A percentile compares a stretch with the other conserved stretches of the same genome.
Evolutionary conservation across 2,888 invertebrate genomes (phyloP).

Genomic region (Eremobia ochroleuca): DNA sequence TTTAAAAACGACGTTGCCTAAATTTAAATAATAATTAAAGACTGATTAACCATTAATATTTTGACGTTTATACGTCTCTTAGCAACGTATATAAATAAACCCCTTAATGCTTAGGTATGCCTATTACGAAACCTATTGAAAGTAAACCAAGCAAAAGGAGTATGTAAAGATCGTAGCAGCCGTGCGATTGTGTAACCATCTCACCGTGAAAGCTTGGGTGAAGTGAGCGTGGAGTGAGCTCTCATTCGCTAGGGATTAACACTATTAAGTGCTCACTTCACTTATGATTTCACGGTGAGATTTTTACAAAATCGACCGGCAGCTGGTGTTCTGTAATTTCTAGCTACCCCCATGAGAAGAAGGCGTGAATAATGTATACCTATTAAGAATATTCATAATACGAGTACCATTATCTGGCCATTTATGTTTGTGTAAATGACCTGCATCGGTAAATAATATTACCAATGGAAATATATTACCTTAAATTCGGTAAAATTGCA

Average conservation of each 20-base stretch:
- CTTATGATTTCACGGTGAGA: too few relatives aligned
- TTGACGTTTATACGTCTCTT: not conserved
- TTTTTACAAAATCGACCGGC: too few relatives aligned
- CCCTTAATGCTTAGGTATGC: too few relatives aligned
- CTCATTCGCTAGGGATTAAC: too few relatives aligned
- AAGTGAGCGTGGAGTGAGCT: too few relatives aligned
- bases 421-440: not conserved
- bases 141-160: too few relatives aligned
- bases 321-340: not conserved
- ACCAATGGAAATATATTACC: slow-evolving; percentile 3
- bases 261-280: too few relatives aligned
- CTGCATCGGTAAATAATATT: not conserved
- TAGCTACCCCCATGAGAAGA: not conserved
- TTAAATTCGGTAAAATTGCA: slow-evolving; percentile 4
- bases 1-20: not conserved
- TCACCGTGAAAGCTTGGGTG: too few relatives aligned
- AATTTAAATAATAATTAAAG: not conserved
- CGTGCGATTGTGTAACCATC: too few relatives aligned
- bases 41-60: not conserved
- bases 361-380: not conserved
- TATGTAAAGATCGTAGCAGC: too few relatives aligned
- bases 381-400: not conserved
- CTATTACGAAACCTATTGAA: too few relatives aligned
- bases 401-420: not conserved
- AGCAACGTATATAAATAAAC: not conserved